Evolutionary conservation across 2,797 vertebrate genomes (phyloP).

Genomic region (Enteromius thamalakanensis): DNA sequence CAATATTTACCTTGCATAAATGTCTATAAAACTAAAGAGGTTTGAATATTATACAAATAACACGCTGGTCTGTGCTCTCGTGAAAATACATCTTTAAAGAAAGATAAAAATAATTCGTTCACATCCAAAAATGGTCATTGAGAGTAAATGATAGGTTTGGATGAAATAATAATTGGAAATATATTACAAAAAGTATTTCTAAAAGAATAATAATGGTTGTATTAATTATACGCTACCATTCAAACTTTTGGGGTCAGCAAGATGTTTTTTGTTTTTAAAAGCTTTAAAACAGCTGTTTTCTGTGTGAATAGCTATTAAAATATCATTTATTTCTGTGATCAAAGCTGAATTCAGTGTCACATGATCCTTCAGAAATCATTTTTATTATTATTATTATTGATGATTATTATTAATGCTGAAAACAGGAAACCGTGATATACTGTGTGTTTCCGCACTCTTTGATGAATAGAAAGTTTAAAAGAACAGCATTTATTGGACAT

Average conservation of each 20-base stretch:
- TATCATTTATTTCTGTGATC: background rate
- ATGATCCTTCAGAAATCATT: background rate
- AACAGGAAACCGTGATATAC: background rate
- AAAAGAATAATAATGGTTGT: background rate
- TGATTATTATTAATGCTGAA: no score
- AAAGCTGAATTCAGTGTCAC: background rate
- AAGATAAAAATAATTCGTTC: background rate
- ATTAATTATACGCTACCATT: background rate
- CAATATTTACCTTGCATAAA: background rate
- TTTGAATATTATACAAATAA: background rate
- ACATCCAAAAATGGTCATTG: background rate
- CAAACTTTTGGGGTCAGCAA: background rate
- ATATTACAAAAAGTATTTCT: background rate
- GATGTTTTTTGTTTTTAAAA: background rate
- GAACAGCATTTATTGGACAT: background rate
- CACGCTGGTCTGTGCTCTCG: background rate
- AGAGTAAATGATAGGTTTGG: background rate
- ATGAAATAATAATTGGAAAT: background rate
- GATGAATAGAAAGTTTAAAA: background rate
- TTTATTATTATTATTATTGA: no score
- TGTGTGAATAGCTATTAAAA: background rate
- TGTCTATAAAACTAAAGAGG: background rate
- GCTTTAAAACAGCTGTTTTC: background rate
- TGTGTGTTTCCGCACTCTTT: background rate
- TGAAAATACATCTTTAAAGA: background rate